A percentile compares a stretch with the other conserved stretches of the same genome.
Conservation (phyloP, 1,140 invertebrate species). For the Drosophila serrata region DNA sequence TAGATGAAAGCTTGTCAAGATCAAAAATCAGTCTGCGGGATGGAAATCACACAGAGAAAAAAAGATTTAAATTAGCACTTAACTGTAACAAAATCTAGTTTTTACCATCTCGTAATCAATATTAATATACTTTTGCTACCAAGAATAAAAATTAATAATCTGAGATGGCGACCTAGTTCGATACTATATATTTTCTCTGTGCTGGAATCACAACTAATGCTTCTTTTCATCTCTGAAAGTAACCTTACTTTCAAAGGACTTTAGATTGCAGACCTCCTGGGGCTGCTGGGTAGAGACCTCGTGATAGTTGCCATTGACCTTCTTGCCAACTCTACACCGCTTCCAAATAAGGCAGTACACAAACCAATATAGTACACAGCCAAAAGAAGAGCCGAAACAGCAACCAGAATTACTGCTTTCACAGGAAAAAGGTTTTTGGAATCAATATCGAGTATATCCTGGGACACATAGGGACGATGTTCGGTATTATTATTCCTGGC, state of each 20-base stretch:
- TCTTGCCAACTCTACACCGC: background rate
- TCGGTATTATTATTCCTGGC: background rate
- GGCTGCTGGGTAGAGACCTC: constrained; percentile 9
- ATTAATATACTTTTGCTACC: constrained; percentile 1
- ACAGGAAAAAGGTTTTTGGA: background rate
- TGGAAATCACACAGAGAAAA: constrained; percentile 35
- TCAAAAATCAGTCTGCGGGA: constrained; percentile 48
- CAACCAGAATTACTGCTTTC: background rate
- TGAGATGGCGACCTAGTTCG: constrained; percentile 23
- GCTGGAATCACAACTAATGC: constrained; percentile 32
- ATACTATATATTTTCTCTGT: constrained; percentile 18
- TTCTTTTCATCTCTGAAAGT: constrained; percentile 10
- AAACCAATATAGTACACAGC: too few relatives aligned
- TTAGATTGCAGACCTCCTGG: constrained; percentile 10
- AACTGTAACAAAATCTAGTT: constrained; percentile 2
- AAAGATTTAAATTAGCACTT: background rate
- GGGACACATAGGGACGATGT: background rate
- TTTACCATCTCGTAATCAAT: constrained; percentile 2
- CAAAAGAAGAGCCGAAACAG: background rate
- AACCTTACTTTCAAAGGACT: background rate
- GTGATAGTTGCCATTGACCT: constrained; percentile 8
- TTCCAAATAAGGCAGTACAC: background rate
- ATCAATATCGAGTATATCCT: background rate
- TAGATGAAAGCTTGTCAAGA: constrained; percentile 40
- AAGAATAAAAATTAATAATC: constrained; percentile 1